Evolutionary conservation across 1,140 invertebrate genomes (phyloP).

Genomic region (Yoshiicerus persimilis): DNA sequence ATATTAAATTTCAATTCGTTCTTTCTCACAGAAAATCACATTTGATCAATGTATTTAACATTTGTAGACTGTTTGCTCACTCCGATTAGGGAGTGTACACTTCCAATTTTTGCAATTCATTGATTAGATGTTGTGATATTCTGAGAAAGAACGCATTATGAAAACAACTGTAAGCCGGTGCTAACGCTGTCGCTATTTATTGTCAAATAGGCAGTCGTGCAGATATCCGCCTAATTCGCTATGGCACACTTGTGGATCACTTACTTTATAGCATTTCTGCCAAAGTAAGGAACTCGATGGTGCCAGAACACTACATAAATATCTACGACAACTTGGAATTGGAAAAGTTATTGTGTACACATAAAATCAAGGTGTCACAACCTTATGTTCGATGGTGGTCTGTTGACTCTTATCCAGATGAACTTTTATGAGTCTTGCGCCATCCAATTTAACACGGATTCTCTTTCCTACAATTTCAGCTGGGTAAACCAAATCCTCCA

Average conservation of each 20-base stretch:
- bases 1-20: too few species aligned
- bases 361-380: slow-evolving; percentile 56
- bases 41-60: too few species aligned
- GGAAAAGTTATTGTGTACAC: too few species aligned
- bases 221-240: slow-evolving; percentile 35
- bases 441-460: slow-evolving; percentile 93
- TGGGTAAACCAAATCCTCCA: slow-evolving; percentile 94
- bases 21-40: too few species aligned
- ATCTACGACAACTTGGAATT: background rate
- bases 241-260: slow-evolving; percentile 46
- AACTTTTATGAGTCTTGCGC: slow-evolving; percentile 94
- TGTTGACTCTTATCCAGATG: slow-evolving; percentile 98
- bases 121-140: too few species aligned
- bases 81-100: too few species aligned
- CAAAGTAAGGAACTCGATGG: slow-evolving; percentile 45
- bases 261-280: slow-evolving; percentile 16
- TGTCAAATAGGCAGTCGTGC: slow-evolving; percentile 38
- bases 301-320: slow-evolving; percentile 27
- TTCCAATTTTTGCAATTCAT: too few species aligned
- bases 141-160: too few species aligned
- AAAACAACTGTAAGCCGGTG: slow-evolving; percentile 38
- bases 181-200: slow-evolving; percentile 36
- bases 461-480: slow-evolving; percentile 99
- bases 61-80: too few species aligned
- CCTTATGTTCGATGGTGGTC: slow-evolving; percentile 99